Evolutionary conservation across 1,140 invertebrate genomes (phyloP), one percentile per base, ranked within the genome.

Genomic region (Adelges cooleyi): DNA sequence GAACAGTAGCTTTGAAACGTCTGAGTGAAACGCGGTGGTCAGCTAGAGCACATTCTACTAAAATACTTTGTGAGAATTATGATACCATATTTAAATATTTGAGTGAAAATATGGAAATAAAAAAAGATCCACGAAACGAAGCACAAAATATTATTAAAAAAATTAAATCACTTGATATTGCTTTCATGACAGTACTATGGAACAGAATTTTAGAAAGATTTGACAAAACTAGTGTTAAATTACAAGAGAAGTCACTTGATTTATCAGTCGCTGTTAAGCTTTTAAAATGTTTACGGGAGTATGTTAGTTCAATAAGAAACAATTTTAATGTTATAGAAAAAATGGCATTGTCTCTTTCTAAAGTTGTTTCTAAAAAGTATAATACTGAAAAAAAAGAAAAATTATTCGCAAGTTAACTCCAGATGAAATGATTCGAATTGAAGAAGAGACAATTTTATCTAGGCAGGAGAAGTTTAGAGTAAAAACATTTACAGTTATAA

Each of bases 321-420:
- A n/a, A n/a, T n/a, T n/a, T n/a, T n/a, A 13, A 48, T 48, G 44
- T 22, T 17, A 23, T 23, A 48, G 44, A 48, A 48, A 20, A 48
- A 48, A 48, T 48, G 44, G 44, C 44, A 18, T 48, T 48, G 23
- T 48, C 44, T 22, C 44, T 48, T 48, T 48, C 44, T 48, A 48
- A 48, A 9, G n/a, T n/a, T n/a, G 18, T 48, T 23, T 48, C 20
- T 48, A 48, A 48, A 17, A 0, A 48, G 18, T 48, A 48, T 23
- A 48, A 48, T 48, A 23, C 10, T 48, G 44, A 48, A 48, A 48
- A 48, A 46, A 48, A 48, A 48, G 20, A 48, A 48, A 48, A 48
- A 3, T 20, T 48, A 23, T 48, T 48, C 20, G 44, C 23, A 48
- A 48, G 18, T 48, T 48, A 22, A 20, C 44, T 17, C 44, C 44